Evolutionary conservation across 1,140 invertebrate genomes (phyloP), one percentile per base, ranked within the genome.

Genomic region (Parasteatoda tepidariorum): DNA sequence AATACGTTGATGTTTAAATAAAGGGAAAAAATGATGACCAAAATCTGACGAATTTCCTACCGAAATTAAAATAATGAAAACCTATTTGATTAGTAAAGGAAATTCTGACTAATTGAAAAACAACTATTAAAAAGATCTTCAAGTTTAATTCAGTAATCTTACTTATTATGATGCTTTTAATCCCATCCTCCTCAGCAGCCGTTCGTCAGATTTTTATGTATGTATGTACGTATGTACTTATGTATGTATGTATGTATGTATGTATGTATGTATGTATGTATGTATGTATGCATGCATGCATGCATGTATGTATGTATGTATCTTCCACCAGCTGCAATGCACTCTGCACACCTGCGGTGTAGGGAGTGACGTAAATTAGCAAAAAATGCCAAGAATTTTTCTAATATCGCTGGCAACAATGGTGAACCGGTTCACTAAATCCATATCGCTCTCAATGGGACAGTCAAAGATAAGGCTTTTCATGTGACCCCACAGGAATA

Each of bases 171-270:
- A n/a, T n/a, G n/a, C n/a, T n/a, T n/a, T n/a, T n/a, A n/a, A n/a
- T n/a, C n/a, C n/a, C n/a, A n/a, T n/a, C n/a, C n/a, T n/a, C n/a
- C n/a, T n/a, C n/a, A n/a, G n/a, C n/a, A n/a, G n/a, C n/a, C n/a
- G n/a, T n/a, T n/a, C n/a, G n/a, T n/a, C n/a, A 71, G 48, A 41
- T 54, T 54, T 71, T 34, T 54, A 71, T 71, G 68, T 54, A 71
- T 71, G 68, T 71, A 55, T 71, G 68, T n/a, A n/a, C n/a, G n/a
- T n/a, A n/a, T n/a, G n/a, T n/a, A n/a, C n/a, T n/a, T n/a, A n/a
- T n/a, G n/a, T 55, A 71, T 71, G 68, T 71, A 71, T 71, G 68
- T 71, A 71, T 71, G 68, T 71, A 70, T 70, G 67, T 34, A 70
- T 3, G 67, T 2, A 70, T 70, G 67, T 2, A 70, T 70, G 48